These are phyloP conservation scores for Anhinga anhinga DNA, from an alignment of 2,113 vertebrate genomes.

Conservation along the genomic window DNA sequence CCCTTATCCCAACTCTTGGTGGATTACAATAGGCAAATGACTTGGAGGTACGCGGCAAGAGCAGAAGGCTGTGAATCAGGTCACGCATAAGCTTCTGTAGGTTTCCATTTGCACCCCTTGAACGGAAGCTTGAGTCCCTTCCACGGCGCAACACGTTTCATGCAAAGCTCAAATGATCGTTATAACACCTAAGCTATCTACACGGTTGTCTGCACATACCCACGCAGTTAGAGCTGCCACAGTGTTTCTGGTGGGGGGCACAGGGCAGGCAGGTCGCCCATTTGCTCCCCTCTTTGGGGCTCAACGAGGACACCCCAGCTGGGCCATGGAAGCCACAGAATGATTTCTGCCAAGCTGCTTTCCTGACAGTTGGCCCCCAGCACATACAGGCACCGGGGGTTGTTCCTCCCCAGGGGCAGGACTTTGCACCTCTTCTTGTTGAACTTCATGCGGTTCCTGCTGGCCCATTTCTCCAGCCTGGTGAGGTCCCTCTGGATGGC, in stretches of 20 bases:
- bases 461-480: neutral
- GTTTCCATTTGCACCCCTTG: neutral
- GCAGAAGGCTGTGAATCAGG: neutral
- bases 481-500: neutral
- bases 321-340: neutral
- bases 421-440: neutral
- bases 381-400: neutral
- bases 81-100: neutral
- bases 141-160: neutral
- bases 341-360: neutral
- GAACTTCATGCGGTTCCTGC: neutral
- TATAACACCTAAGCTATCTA: neutral
- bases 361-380: neutral
- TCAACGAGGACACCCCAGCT: fast-evolving
- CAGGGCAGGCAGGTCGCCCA: neutral
- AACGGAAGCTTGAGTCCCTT: neutral
- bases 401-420: neutral
- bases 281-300: neutral
- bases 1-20: neutral
- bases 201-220: fast-evolving
- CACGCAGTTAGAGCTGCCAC: neutral
- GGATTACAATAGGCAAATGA: neutral
- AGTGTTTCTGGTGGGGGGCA: neutral
- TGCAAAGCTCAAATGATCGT: neutral
- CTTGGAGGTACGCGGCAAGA: neutral